These are phyloP conservation scores for Polietes domitor DNA, from an alignment of 2,888 invertebrate species.

Conservation along the genomic window DNA sequence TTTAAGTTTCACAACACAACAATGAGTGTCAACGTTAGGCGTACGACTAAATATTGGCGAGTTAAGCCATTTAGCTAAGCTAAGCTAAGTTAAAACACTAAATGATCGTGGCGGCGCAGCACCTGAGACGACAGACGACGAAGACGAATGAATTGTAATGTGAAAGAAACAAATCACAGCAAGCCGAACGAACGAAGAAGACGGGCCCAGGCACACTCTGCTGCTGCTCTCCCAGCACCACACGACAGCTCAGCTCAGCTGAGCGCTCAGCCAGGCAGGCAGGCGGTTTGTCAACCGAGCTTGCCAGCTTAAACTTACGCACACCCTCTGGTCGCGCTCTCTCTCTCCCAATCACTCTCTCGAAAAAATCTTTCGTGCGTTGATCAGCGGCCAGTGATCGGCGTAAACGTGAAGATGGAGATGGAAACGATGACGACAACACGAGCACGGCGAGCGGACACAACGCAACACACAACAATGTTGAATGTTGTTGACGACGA, in stretches of 20 bases:
- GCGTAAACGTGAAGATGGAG: no score
- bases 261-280: background rate
- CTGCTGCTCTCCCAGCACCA: background rate
- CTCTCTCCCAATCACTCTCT: background rate
- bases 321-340: background rate
- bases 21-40: constrained; percentile 64
- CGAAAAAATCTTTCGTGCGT: background rate
- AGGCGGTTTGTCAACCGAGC: background rate
- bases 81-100: constrained; percentile 44
- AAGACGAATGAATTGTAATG: background rate
- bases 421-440: background rate
- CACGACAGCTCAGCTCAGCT: no score
- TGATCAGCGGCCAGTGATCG: constrained; percentile 13
- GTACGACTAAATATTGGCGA: constrained; percentile 59
- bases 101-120: constrained; percentile 50
- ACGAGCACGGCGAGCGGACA: background rate
- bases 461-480: background rate
- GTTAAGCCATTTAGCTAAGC: constrained; percentile 59
- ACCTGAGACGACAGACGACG: background rate
- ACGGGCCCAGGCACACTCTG: background rate
- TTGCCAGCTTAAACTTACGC: background rate
- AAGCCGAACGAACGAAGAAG: constrained; percentile 1
- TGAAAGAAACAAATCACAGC: constrained; percentile 18
- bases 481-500: background rate
- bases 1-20: constrained; percentile 58